A percentile compares a stretch with the other conserved stretches of the same genome.
These are phyloP conservation scores for Pomacea canaliculata DNA, from an alignment of 2,888 invertebrate genomes.

Conservation along the genomic window DNA sequence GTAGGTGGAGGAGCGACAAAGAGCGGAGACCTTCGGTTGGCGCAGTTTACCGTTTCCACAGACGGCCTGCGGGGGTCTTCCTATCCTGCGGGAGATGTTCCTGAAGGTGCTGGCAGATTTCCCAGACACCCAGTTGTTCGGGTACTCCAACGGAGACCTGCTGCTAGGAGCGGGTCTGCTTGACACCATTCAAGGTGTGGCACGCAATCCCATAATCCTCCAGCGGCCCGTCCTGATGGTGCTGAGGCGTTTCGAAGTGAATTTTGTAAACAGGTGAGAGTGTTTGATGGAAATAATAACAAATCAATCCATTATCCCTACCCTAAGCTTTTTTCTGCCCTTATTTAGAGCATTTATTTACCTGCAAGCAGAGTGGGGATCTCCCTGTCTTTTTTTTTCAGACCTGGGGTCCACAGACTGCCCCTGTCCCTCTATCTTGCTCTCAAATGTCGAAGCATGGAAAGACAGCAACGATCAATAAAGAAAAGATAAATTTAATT, in stretches of 20 bases:
- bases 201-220: neutral
- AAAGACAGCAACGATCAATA: no score
- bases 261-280: conserved; percentile 1
- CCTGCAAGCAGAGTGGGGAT: no score
- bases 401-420: no score
- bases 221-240: conserved; percentile 24
- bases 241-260: conserved; percentile 18
- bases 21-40: conserved; percentile 20
- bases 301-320: neutral
- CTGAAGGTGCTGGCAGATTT: conserved; percentile 3
- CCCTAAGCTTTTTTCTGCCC: neutral
- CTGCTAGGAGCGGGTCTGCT: conserved; percentile 26
- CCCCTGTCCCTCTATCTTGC: no score
- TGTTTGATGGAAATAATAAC: no score
- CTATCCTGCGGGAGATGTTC: conserved; percentile 31
- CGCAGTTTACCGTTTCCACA: neutral
- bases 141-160: conserved; percentile 32
- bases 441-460: no score
- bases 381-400: no score
- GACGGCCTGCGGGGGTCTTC: conserved; percentile 23
- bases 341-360: no score
- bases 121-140: conserved; percentile 14
- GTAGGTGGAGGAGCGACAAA: conserved; percentile 1
- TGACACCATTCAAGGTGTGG: conserved; percentile 11
- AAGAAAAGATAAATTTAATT: no score